These are phyloP conservation scores for Cynopterus brachyotis DNA, from an alignment of 2,113 vertebrate genomes.

Conservation along the genomic window DNA sequence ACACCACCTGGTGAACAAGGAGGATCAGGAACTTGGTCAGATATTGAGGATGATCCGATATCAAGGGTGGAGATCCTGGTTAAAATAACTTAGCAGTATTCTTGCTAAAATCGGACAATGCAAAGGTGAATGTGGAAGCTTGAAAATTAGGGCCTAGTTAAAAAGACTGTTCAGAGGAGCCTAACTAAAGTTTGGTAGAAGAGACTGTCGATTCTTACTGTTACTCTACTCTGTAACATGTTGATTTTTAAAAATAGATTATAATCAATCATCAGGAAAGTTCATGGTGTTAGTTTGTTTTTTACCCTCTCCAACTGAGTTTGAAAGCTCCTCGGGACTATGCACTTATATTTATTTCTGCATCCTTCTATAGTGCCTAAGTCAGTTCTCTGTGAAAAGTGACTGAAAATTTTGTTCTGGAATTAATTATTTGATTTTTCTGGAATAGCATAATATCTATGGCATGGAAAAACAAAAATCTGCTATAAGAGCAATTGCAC, in stretches of 20 bases:
- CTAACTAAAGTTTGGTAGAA: background rate
- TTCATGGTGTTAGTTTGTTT: background rate
- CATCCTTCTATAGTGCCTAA: background rate
- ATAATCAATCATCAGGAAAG: background rate
- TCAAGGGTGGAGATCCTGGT: background rate
- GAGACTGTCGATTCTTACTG: background rate
- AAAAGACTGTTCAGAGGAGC: background rate
- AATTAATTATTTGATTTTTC: background rate
- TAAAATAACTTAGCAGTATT: background rate
- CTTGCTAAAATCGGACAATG: background rate
- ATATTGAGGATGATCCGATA: background rate
- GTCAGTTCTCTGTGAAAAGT: background rate
- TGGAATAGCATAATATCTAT: accelerated
- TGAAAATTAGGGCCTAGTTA: background rate
- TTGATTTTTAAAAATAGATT: background rate
- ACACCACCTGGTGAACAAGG: background rate
- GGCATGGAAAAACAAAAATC: background rate
- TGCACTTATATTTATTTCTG: background rate
- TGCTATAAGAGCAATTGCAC: background rate
- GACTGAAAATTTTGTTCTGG: background rate
- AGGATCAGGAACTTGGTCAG: background rate
- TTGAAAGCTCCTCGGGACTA: background rate
- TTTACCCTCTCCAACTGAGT: background rate
- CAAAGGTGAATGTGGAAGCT: background rate
- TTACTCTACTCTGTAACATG: background rate